Evolutionary conservation across 2,113 vertebrate genomes (phyloP).

Genomic region (Brachyhypopomus gauderio): DNA sequence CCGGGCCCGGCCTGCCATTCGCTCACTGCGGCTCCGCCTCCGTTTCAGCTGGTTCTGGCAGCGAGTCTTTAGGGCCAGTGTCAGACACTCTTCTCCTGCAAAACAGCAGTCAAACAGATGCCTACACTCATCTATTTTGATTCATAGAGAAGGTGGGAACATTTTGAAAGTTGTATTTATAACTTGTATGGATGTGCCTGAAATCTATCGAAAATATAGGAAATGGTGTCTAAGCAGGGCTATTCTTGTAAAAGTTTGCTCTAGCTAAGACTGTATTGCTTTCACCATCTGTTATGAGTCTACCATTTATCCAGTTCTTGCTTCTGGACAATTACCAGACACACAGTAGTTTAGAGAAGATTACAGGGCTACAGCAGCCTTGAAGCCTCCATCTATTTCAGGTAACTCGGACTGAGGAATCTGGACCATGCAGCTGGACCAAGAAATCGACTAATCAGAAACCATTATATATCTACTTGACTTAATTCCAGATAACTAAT

Average conservation of each 20-base stretch:
- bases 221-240: too few relatives aligned
- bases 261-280: conserved; percentile 1
- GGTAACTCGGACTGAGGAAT: conserved; percentile 19
- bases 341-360: conserved; percentile 32
- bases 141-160: too few relatives aligned
- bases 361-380: conserved; percentile 29
- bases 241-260: too few relatives aligned
- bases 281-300: conserved; percentile 6
- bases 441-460: conserved; percentile 29
- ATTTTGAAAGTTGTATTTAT: too few relatives aligned
- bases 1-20: conserved; percentile 52
- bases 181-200: not conserved
- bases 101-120: not conserved
- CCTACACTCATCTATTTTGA: not conserved
- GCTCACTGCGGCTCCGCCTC: conserved; percentile 64
- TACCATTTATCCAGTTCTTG: conserved; percentile 22
- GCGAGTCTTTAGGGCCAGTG: conserved; percentile 74
- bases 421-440: not conserved
- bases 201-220: not conserved
- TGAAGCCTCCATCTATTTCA: conserved; percentile 40
- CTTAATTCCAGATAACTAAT: conserved; percentile 29
- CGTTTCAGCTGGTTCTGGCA: conserved; percentile 81
- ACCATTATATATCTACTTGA: conserved; percentile 38
- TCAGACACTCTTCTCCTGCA: conserved; percentile 77
- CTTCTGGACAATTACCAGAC: conserved; percentile 19